Percentiles rank a stretch among this genome's conserved stretches.
These are phyloP conservation scores for Ifrita kowaldi DNA, from an alignment of 2,113 vertebrate genomes.

Conservation along the genomic window DNA sequence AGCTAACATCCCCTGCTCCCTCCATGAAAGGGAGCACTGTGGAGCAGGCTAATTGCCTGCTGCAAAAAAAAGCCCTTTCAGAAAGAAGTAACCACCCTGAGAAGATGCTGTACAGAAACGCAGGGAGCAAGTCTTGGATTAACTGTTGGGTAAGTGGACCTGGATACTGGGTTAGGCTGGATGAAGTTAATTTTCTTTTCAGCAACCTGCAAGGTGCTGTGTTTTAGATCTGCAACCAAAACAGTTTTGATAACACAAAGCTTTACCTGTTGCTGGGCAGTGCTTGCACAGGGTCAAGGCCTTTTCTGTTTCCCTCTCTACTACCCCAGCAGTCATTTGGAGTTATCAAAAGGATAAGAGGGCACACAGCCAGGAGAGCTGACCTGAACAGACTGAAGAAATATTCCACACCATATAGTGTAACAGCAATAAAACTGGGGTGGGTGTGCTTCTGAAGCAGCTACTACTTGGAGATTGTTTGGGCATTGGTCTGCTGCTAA, in stretches of 20 bases:
- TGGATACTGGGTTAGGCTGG: background rate
- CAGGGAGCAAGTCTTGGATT: background rate
- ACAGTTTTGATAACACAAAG: background rate
- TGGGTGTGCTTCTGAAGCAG: background rate
- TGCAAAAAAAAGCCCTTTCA: constrained; percentile 54
- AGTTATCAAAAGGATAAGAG: background rate
- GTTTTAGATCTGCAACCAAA: background rate
- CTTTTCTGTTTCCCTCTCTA: background rate
- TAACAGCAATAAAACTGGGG: background rate
- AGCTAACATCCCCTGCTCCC: constrained; percentile 54
- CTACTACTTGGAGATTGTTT: background rate
- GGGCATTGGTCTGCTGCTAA: background rate
- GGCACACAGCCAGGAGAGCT: background rate
- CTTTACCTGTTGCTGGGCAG: background rate
- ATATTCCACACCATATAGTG: background rate
- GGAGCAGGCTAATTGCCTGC: constrained; percentile 17
- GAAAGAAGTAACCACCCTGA: constrained; percentile 59
- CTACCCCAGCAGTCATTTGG: background rate
- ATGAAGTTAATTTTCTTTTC: background rate
- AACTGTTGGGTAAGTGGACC: background rate
- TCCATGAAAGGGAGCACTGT: constrained; percentile 5
- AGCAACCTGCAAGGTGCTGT: background rate
- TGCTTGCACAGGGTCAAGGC: background rate
- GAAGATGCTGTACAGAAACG: constrained; percentile 48
- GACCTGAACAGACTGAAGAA: background rate